Percentiles rank a stretch among this genome's conserved stretches.
These are phyloP conservation scores for Accipiter virgatus DNA, from an alignment of 2,113 vertebrate species.

Conservation along the genomic window DNA sequence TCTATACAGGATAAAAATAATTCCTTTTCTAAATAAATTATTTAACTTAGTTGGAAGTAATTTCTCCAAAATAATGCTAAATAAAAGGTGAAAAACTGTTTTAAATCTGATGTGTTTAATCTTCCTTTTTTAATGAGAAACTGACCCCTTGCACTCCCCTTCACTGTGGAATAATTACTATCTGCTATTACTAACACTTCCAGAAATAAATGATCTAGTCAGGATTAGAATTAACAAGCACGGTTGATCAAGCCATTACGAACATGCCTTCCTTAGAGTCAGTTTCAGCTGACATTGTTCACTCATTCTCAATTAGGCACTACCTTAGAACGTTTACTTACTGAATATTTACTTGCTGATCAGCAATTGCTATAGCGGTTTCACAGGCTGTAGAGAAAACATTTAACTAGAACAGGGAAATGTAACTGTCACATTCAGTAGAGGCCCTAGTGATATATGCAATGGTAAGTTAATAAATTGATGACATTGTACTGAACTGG, in stretches of 20 bases:
- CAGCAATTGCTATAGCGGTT: neutral
- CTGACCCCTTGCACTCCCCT: slow-evolving; percentile 41
- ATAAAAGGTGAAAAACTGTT: neutral
- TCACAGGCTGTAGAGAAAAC: neutral
- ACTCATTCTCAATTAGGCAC: slow-evolving; percentile 8
- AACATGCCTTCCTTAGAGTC: neutral
- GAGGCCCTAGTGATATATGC: neutral
- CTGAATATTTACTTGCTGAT: slow-evolving; percentile 23
- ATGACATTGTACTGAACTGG: neutral
- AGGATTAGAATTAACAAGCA: slow-evolving; percentile 51
- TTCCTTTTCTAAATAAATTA: neutral
- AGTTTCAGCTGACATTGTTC: slow-evolving; percentile 10
- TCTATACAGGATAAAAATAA: neutral
- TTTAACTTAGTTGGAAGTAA: neutral
- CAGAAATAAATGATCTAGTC: slow-evolving; percentile 50
- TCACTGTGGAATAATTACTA: slow-evolving; percentile 51
- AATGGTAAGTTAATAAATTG: slow-evolving; percentile 17
- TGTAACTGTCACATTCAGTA: neutral
- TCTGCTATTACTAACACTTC: slow-evolving; percentile 50
- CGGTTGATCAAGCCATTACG: neutral
- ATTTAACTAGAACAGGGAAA: neutral
- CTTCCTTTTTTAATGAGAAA: slow-evolving; percentile 34
- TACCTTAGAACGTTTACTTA: neutral
- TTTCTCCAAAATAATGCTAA: neutral
- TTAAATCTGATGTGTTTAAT: neutral